Percentiles rank a stretch among this genome's conserved stretches.
Conservation (phyloP, 1,140 invertebrate species). For the Planococcus citri region DNA sequence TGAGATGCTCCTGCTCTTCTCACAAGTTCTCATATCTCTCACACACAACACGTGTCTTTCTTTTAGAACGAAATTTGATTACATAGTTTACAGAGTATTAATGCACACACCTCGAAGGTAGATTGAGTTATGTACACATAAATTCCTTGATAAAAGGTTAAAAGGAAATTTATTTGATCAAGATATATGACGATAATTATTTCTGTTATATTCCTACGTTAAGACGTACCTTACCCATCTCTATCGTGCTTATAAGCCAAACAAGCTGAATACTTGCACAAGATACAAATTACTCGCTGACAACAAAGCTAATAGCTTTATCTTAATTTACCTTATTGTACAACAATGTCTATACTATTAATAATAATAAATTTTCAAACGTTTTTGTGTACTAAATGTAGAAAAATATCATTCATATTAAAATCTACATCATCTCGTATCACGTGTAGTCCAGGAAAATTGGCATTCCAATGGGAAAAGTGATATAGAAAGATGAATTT, state of each 20-base stretch:
- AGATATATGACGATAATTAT: not conserved
- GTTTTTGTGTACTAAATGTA: too few species aligned
- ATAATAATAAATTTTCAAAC: not conserved
- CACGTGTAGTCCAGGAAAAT: too few species aligned
- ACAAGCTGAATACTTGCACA: not conserved
- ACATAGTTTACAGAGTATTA: not conserved
- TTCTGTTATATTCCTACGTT: not conserved
- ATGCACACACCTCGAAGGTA: not conserved
- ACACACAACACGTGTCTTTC: too few species aligned
- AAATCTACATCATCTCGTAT: too few species aligned
- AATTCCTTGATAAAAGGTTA: not conserved
- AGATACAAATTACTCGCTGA: not conserved
- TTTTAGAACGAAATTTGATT: not conserved
- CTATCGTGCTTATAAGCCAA: not conserved
- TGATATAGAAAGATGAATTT: too few species aligned
- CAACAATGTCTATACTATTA: not conserved
- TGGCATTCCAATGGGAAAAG: too few species aligned
- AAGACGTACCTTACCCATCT: too few species aligned
- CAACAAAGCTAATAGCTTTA: constrained; percentile 7
- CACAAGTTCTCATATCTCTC: too few species aligned
- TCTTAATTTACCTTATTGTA: constrained; percentile 2
- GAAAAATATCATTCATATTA: too few species aligned
- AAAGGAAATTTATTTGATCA: constrained; percentile 8
- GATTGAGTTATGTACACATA: not conserved
- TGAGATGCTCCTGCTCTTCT: too few species aligned